Conservation (phyloP, 2,797 vertebrate species). For the Rhinogobio ventralis region DNA sequence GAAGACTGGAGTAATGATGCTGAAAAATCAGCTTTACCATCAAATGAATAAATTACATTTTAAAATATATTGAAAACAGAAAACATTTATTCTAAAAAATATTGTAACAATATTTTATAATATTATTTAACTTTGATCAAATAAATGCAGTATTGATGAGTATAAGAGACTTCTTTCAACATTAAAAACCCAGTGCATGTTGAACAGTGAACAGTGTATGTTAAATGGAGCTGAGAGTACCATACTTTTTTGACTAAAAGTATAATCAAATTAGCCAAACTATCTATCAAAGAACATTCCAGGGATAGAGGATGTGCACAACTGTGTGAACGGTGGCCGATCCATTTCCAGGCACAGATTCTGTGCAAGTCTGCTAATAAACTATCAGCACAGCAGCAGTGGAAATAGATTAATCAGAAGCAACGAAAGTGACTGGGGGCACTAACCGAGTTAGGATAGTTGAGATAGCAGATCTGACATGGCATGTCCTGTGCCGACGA, state of each 20-base stretch:
- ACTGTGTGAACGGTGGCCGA: not conserved
- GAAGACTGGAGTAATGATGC: not conserved
- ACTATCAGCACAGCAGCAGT: not conserved
- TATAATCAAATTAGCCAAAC: not conserved
- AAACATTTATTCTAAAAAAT: too few species aligned
- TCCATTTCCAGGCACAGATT: not conserved
- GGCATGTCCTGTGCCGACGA: constrained; percentile 98
- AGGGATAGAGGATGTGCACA: not conserved
- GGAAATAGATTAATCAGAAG: constrained; percentile 22
- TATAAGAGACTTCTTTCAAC: not conserved
- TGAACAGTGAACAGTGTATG: not conserved
- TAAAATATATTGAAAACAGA: not conserved
- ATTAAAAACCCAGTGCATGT: not conserved
- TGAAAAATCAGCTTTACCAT: not conserved
- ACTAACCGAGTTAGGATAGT: constrained; percentile 98
- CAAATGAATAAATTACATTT: too few species aligned
- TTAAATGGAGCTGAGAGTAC: not conserved
- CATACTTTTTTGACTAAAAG: not conserved
- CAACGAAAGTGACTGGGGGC: constrained; percentile 10
- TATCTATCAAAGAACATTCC: not conserved
- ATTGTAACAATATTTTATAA: not conserved
- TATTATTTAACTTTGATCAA: not conserved
- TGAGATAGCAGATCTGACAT: constrained; percentile 99
- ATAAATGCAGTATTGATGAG: not conserved
- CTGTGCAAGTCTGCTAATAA: not conserved